Evolutionary conservation across 2,113 vertebrate species (phyloP).

Genomic region (Tympanuchus pallidicinctus): DNA sequence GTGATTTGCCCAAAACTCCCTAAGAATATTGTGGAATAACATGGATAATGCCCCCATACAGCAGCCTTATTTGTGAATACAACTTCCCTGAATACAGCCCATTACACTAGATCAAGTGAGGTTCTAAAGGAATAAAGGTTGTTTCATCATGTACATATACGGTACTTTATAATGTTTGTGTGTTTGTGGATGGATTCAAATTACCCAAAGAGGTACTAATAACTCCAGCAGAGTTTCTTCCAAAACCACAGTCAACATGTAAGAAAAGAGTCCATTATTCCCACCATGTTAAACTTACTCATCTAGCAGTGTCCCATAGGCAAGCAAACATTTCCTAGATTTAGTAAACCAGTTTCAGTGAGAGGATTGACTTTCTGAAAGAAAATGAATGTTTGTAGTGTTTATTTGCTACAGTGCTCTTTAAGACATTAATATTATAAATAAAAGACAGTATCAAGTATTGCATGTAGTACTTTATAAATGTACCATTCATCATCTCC

Average conservation of each 20-base stretch:
- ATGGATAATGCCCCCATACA: not conserved
- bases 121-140: not conserved
- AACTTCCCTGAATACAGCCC: not conserved
- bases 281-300: not conserved
- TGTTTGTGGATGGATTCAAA: not conserved
- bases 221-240: not conserved
- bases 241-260: not conserved
- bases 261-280: not conserved
- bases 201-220: not conserved
- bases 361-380: not conserved
- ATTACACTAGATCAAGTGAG: not conserved
- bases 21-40: not conserved
- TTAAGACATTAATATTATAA: not conserved
- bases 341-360: not conserved
- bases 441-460: not conserved
- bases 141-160: not conserved
- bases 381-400: not conserved
- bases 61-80: not conserved
- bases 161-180: not conserved
- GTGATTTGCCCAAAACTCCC: not conserved
- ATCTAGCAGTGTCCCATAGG: not conserved
- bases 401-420: not conserved
- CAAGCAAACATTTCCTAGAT: not conserved
- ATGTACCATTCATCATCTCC: not conserved
- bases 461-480: not conserved